These are phyloP conservation scores for Mellilla xanthometata DNA, from an alignment of 2,888 invertebrate species.

Conservation along the genomic window DNA sequence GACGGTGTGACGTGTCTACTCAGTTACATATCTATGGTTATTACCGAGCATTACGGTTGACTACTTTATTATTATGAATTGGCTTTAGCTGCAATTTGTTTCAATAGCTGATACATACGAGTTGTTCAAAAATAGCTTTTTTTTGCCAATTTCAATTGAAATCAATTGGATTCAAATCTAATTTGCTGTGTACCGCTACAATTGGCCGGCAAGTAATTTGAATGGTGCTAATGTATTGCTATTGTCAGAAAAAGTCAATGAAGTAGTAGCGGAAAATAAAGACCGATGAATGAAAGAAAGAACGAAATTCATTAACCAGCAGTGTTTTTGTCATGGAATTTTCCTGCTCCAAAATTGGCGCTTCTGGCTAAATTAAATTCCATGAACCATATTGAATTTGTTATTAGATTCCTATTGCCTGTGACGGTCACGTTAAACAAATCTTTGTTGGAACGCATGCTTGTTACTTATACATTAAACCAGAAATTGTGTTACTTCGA, in stretches of 20 bases:
- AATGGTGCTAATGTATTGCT: conserved; percentile 1
- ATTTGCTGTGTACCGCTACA: conserved; percentile 7
- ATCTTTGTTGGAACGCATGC: no score
- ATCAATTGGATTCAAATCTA: conserved; percentile 6
- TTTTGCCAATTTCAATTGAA: conserved; percentile 5
- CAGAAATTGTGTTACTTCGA: no score
- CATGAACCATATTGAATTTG: conserved; percentile 11
- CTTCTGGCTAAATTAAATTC: conserved; percentile 16
- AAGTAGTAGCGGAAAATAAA: not conserved
- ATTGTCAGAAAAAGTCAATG: conserved; percentile 9
- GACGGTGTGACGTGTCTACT: conserved; percentile 29
- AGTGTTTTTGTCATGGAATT: conserved; percentile 8
- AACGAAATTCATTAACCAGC: conserved; percentile 10
- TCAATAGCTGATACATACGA: no score
- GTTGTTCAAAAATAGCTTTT: no score
- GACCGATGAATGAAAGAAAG: no score
- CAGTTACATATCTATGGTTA: conserved; percentile 23
- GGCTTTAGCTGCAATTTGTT: no score
- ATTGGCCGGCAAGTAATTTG: conserved; percentile 6
- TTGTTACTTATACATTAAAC: no score
- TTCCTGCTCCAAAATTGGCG: conserved; percentile 10
- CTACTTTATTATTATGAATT: conserved; percentile 2
- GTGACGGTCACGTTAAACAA: not conserved
- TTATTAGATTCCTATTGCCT: conserved; percentile 12
- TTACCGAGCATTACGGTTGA: conserved; percentile 14